phyloP scores from a whole-genome alignment of 2,113 vertebrate genomes.

The Lophura nycthemera region DNA sequence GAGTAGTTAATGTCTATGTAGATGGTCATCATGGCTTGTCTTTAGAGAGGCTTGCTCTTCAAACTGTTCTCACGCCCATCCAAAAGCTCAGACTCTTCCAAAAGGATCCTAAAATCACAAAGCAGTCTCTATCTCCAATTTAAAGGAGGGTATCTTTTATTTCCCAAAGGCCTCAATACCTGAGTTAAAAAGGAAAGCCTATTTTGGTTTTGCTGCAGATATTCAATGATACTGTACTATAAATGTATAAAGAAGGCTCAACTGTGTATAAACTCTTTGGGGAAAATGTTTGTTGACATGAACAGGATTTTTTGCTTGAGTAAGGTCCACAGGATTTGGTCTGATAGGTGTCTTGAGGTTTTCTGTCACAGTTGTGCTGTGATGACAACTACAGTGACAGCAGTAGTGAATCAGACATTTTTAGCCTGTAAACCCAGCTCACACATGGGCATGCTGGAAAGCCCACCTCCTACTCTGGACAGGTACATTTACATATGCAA shows the following conservation, averaged over 20 bases:
- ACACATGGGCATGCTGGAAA: background rate
- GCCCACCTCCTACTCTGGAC: background rate
- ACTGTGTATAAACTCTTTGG: background rate
- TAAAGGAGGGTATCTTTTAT: background rate
- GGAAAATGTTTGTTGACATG: slow-evolving; percentile 58
- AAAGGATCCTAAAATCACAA: background rate
- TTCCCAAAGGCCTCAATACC: background rate
- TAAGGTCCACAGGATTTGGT: slow-evolving; percentile 41
- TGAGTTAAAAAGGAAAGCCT: background rate
- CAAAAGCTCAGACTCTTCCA: background rate
- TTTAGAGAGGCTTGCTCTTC: background rate
- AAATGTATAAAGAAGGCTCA: background rate
- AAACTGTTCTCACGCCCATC: background rate
- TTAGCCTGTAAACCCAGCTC: background rate
- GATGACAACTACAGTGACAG: slow-evolving; percentile 34
- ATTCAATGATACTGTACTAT: slow-evolving; percentile 12
- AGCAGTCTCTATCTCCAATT: background rate
- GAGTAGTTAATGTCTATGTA: background rate
- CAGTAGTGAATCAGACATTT: background rate
- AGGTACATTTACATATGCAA: slow-evolving; percentile 40
- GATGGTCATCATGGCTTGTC: background rate
- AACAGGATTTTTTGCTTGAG: slow-evolving; percentile 51
- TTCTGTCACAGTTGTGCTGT: slow-evolving; percentile 35
- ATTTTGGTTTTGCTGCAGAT: background rate
- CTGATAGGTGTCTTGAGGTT: slow-evolving; percentile 54